Conservation (phyloP, 2,113 vertebrate genomes). For the Chascanopsetta lugubris region DNA sequence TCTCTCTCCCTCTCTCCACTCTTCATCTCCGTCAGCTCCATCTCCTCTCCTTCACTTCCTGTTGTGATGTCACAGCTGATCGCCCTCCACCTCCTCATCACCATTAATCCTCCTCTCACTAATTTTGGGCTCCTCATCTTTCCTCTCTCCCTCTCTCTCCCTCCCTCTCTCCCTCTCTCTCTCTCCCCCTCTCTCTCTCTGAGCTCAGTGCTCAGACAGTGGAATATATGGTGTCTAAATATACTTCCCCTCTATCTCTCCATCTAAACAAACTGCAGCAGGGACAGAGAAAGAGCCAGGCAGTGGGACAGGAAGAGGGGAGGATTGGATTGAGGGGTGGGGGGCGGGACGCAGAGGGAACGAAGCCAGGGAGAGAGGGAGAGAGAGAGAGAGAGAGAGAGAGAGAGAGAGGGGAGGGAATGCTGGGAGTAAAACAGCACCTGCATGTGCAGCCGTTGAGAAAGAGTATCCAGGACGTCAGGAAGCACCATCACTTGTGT, state of each 20-base stretch:
- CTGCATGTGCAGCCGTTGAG: conserved; percentile 50
- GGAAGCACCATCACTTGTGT: conserved; percentile 26
- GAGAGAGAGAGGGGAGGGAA: conserved; percentile 51
- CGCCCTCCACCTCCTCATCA: conserved; percentile 1
- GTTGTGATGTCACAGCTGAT: not conserved
- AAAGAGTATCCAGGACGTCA: conserved; percentile 25
- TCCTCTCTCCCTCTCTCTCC: conserved; percentile 17
- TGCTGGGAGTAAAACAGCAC: conserved; percentile 67
- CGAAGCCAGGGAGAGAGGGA: conserved; percentile 44
- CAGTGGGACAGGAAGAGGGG: conserved; percentile 70
- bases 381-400: conserved; percentile 55
- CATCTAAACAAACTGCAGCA: conserved; percentile 76
- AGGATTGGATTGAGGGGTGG: conserved; percentile 45
- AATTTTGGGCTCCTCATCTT: not conserved
- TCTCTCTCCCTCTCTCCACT: not conserved
- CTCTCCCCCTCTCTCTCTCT: conserved; percentile 59
- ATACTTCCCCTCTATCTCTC: conserved; percentile 76
- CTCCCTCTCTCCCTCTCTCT: conserved; percentile 18
- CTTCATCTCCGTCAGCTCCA: conserved; percentile 12
- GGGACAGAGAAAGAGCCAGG: conserved; percentile 67
- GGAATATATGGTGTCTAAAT: conserved; percentile 78
- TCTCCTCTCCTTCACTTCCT: conserved; percentile 6
- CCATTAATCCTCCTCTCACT: conserved; percentile 1
- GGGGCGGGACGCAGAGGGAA: conserved; percentile 54
- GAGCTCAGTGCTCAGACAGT: conserved; percentile 79